Conservation (phyloP, 2,113 vertebrate species). For the Coregonus clupeaformis region DNA sequence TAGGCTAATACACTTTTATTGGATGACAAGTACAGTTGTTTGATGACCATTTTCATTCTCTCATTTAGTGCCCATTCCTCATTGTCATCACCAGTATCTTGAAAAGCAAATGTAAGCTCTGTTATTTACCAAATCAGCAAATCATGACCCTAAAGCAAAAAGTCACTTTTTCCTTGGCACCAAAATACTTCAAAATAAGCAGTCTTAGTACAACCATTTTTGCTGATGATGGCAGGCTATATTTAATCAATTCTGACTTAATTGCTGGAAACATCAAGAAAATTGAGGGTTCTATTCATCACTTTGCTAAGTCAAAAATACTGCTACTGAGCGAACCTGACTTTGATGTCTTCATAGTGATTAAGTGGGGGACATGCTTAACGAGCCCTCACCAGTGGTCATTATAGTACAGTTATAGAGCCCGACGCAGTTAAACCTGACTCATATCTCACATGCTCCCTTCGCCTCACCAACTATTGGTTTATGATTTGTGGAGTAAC, state of each 20-base stretch:
- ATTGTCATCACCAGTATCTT: not conserved
- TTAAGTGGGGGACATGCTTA: slow-evolving; percentile 34
- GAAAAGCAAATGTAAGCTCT: not conserved
- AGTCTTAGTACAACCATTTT: too few species aligned
- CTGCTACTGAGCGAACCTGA: slow-evolving; percentile 9
- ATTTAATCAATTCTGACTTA: too few species aligned
- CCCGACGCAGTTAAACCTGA: slow-evolving; percentile 20
- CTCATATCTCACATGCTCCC: not conserved
- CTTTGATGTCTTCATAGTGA: slow-evolving; percentile 43
- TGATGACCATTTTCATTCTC: not conserved
- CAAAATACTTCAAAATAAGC: too few species aligned
- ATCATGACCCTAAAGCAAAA: too few species aligned
- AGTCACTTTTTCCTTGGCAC: too few species aligned
- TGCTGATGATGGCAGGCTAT: too few species aligned
- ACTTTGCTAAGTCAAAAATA: slow-evolving; percentile 16
- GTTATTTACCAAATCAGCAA: too few species aligned
- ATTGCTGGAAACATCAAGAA: too few species aligned
- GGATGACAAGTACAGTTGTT: too few species aligned
- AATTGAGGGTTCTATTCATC: too few species aligned
- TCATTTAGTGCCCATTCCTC: too few species aligned
- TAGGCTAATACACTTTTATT: not conserved
- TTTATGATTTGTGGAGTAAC: slow-evolving; percentile 23
- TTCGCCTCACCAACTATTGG: slow-evolving; percentile 9
- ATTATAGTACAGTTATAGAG: slow-evolving; percentile 38
- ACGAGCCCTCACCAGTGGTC: slow-evolving; percentile 47